Percentiles rank a stretch among this genome's conserved stretches.
phyloP scores from a whole-genome alignment of 2,888 invertebrate species.

The Andrena chrysosceles region DNA sequence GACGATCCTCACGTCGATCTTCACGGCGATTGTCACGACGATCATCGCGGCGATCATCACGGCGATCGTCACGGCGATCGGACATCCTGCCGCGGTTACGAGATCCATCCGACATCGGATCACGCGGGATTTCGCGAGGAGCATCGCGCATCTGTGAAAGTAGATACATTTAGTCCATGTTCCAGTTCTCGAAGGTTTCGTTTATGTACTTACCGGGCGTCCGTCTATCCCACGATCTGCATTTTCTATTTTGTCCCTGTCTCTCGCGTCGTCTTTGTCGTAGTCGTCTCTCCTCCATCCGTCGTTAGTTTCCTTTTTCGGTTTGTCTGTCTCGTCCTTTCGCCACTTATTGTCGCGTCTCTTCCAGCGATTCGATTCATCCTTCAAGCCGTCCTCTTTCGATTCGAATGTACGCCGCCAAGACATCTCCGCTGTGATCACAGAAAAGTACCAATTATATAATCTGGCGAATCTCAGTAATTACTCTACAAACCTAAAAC shows the following conservation, averaged over 20 bases:
- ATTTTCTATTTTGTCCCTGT: slow-evolving; percentile 22
- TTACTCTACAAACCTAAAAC: neutral
- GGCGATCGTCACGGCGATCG: slow-evolving; percentile 67
- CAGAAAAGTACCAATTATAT: neutral
- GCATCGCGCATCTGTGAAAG: slow-evolving; percentile 57
- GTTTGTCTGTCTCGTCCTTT: slow-evolving; percentile 58
- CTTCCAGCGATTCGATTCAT: slow-evolving; percentile 63
- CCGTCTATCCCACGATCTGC: slow-evolving; percentile 64
- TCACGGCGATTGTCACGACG: neutral
- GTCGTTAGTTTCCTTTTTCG: slow-evolving; percentile 55
- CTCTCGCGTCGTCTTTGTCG: slow-evolving; percentile 64
- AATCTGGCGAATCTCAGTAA: neutral
- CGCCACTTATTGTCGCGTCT: slow-evolving; percentile 65
- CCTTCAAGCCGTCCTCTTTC: slow-evolving; percentile 61
- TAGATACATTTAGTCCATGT: neutral
- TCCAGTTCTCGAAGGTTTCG: neutral
- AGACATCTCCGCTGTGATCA: slow-evolving; percentile 53
- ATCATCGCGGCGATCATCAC: neutral
- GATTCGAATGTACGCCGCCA: slow-evolving; percentile 65
- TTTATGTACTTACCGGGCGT: slow-evolving; percentile 53
- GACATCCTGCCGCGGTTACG: slow-evolving; percentile 65
- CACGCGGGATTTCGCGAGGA: slow-evolving; percentile 54
- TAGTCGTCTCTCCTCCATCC: slow-evolving; percentile 63
- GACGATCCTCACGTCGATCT: neutral
- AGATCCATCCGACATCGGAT: slow-evolving; percentile 67